phyloP scores from a whole-genome alignment of 2,797 vertebrate species.

The Anableps anableps region DNA sequence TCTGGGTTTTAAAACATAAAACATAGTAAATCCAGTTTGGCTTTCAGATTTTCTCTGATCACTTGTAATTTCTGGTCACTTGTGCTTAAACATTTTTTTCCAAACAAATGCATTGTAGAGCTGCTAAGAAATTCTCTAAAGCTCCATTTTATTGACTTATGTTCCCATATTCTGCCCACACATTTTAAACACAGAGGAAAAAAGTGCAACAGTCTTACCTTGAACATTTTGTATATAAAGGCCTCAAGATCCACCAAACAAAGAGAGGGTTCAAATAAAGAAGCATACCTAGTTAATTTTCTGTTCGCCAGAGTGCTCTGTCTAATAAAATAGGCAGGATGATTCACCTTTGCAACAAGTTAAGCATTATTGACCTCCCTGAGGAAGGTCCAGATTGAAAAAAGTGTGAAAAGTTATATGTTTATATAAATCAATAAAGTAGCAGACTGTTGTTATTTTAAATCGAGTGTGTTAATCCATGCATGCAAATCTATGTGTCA shows the following conservation, averaged over 20 bases:
- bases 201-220: background rate
- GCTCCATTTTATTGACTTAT: background rate
- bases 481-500: constrained; percentile 16
- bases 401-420: constrained; percentile 18
- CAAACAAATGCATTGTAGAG: background rate
- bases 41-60: background rate
- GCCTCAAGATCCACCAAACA: constrained; percentile 1
- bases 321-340: constrained; percentile 19
- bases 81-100: background rate
- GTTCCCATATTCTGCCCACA: constrained; percentile 1
- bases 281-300: constrained; percentile 21
- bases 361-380: constrained; percentile 36
- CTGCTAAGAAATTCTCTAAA: background rate
- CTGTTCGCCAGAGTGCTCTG: background rate
- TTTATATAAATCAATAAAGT: constrained; percentile 35
- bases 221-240: constrained; percentile 1
- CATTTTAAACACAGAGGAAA: background rate
- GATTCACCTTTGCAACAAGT: constrained; percentile 38
- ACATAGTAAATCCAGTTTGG: background rate
- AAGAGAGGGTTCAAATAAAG: background rate
- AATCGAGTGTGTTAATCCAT: constrained; percentile 12
- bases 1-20: constrained; percentile 4
- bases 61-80: background rate
- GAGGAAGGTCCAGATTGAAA: constrained; percentile 18
- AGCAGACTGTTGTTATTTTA: constrained; percentile 12